These are phyloP conservation scores for Apaloderma vittatum DNA, from an alignment of 2,113 vertebrate species.

Conservation along the genomic window DNA sequence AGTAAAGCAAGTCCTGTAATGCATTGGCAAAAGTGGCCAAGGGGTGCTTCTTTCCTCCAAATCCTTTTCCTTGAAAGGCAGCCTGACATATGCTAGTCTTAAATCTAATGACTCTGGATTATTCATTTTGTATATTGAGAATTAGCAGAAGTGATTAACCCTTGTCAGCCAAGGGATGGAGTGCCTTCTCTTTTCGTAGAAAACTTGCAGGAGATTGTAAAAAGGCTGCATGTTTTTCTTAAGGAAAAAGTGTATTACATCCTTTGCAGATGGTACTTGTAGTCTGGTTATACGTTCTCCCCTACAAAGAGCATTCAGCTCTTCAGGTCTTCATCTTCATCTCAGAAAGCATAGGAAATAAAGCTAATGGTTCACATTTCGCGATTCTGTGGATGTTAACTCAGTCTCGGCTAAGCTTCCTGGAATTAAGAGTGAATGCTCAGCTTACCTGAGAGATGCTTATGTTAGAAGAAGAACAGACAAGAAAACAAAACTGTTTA, in stretches of 20 bases:
- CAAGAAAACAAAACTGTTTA: background rate
- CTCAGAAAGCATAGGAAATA: background rate
- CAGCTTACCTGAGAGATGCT: background rate
- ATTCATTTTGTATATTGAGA: background rate
- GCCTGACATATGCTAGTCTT: background rate
- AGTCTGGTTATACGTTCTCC: background rate
- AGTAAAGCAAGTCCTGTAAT: background rate
- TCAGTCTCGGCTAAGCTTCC: background rate
- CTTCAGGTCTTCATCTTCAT: background rate
- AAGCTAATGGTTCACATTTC: background rate
- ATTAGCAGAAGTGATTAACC: background rate
- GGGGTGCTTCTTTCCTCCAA: background rate
- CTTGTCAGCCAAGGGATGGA: background rate
- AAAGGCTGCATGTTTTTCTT: background rate
- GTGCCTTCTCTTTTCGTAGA: background rate
- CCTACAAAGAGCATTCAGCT: background rate
- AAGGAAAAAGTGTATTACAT: background rate
- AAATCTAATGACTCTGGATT: background rate
- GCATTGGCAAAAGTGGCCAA: background rate
- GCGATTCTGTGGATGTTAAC: background rate
- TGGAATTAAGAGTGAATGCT: background rate
- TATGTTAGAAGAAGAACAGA: background rate
- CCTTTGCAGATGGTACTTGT: background rate
- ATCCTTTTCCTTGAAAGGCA: background rate
- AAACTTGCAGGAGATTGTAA: background rate